Percentiles rank a stretch among this genome's conserved stretches.
Conservation (phyloP, 2,113 vertebrate genomes). For the Chrysemys picta region DNA sequence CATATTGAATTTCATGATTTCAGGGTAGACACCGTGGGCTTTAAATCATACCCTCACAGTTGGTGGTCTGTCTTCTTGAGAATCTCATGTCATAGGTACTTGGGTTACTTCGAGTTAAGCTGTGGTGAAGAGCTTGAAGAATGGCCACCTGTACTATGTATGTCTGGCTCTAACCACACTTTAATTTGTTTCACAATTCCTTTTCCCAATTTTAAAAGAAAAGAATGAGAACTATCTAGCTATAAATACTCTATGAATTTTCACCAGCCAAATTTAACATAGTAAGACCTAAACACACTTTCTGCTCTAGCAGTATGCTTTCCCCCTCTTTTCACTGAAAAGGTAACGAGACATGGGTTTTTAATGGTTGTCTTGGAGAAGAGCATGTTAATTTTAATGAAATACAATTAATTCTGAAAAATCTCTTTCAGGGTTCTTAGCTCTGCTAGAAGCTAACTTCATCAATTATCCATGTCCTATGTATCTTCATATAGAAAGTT, state of each 20-base stretch:
- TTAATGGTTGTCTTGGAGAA: not conserved
- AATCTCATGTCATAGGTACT: not conserved
- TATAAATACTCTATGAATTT: not conserved
- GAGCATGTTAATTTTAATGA: not conserved
- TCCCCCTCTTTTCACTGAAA: too few relatives aligned
- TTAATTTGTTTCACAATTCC: not conserved
- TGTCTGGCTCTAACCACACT: not conserved
- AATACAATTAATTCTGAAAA: slow-evolving; percentile 26
- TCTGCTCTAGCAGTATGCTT: not conserved
- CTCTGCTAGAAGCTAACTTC: not conserved
- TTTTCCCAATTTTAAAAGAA: not conserved
- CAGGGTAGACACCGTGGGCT: not conserved
- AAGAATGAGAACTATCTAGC: not conserved
- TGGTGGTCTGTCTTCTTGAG: not conserved
- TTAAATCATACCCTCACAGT: not conserved
- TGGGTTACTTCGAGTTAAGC: slow-evolving; percentile 6
- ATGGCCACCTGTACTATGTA: not conserved
- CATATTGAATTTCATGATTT: not conserved
- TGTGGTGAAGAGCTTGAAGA: not conserved
- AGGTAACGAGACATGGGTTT: not conserved
- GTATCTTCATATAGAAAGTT: not conserved
- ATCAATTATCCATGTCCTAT: not conserved
- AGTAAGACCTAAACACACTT: not conserved
- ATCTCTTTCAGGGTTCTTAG: not conserved
- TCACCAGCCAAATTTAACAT: not conserved